Conservation (phyloP, 2,888 invertebrate species). For the Zaprionus obscuricornis region DNA sequence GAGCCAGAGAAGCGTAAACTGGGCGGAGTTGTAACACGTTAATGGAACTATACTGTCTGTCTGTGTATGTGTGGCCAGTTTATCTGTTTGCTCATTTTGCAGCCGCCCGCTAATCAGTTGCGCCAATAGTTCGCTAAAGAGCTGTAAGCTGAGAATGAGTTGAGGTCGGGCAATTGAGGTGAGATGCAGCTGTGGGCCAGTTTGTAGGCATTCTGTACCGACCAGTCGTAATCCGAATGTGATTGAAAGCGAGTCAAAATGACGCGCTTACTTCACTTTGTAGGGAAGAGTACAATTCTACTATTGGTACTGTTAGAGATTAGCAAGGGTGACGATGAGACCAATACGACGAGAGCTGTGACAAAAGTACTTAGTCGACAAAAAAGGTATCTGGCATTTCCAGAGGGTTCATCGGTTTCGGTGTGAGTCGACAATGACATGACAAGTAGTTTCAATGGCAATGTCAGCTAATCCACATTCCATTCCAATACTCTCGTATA, state of each 20-base stretch:
- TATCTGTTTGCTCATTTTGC: slow-evolving; percentile 30
- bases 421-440: slow-evolving; percentile 79
- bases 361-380: slow-evolving; percentile 67
- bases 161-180: too few species aligned
- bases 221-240: slow-evolving; percentile 41
- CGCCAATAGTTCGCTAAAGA: slow-evolving; percentile 37
- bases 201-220: neutral
- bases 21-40: neutral
- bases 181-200: neutral
- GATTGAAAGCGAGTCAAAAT: slow-evolving; percentile 45
- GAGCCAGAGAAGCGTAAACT: too few species aligned
- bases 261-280: slow-evolving; percentile 22
- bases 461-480: too few species aligned
- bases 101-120: slow-evolving; percentile 57
- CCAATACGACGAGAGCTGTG: slow-evolving; percentile 39
- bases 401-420: slow-evolving; percentile 85
- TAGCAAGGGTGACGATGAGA: too few species aligned
- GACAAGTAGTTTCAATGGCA: neutral
- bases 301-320: neutral
- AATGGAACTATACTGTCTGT: too few species aligned
- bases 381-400: slow-evolving; percentile 85
- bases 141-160: neutral
- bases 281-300: neutral
- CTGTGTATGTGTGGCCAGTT: slow-evolving; percentile 10
- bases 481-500: slow-evolving; percentile 37